Base-by-base conservation (phyloP, 2,797 vertebrate genomes). In the Bovichtus variegatus region DNA sequence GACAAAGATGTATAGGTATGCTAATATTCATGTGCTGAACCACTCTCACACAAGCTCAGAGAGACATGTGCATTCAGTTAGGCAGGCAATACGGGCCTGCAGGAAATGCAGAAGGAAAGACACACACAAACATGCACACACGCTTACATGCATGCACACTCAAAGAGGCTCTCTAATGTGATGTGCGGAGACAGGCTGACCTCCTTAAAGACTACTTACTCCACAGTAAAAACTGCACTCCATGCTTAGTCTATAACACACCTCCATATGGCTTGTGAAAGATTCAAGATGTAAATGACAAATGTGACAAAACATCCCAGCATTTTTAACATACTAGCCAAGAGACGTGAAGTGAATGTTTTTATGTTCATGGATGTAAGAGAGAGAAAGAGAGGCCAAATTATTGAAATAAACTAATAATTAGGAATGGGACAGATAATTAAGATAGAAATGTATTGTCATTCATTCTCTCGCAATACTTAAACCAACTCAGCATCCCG, bases 161-260 rank as follows among this genome's bases (percentile, higher is more conserved):
- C 77, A 89, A 86, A 84, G 65, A 81, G 65, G 72, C 57, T 81
- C 41, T 85, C 54, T 87, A 89, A 87, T 88, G 85, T 89, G 84
- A 93, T 92, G 81, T 79, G 77, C 41, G 44, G 76, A 90, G 89
- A 91, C 90, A 89, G 81, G 84, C 77, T 92, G 92, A 83, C 82
- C 84, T 91, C 77, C 80, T 91, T 86, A 91, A 86, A 81, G 79
- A 74, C 66, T 64, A 83, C 79, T 84, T 64, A 83, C 79, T 84
- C 41, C 70, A 70, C 74, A 55, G 58, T 80, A 62, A 80, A 80
- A 78, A 54, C 72, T 85, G 81, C 76, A 80, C 74, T 86, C 72
- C 29, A 71, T 54, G 77, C 68, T 70, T 55, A 74, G 72, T 76
- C 76, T 71, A 46, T 67, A 81, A 65, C 85, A 71, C 1, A 16